These are phyloP conservation scores for Aotus griseimembra DNA, from an alignment of 2,797 vertebrate genomes.

Conservation along the genomic window DNA sequence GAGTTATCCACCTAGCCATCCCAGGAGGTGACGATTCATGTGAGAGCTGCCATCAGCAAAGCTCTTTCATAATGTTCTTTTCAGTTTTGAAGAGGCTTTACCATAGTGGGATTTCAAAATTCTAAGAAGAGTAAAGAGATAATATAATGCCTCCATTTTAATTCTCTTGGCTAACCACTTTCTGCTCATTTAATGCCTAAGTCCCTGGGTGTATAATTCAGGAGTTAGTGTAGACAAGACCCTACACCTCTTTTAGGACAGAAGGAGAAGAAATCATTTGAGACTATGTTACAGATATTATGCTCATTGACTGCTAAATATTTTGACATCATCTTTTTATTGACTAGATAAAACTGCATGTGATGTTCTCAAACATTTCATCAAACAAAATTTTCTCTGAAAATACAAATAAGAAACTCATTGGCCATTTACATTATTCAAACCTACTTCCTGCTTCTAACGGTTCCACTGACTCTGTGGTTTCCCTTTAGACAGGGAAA, in stretches of 20 bases:
- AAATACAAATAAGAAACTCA: background rate
- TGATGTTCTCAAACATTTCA: background rate
- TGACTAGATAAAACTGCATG: background rate
- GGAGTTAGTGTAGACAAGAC: rapidly evolving
- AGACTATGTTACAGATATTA: background rate
- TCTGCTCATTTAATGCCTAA: rapidly evolving
- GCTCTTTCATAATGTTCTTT: background rate
- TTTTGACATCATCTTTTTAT: background rate
- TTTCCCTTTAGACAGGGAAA: background rate
- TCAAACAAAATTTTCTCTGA: too few relatives aligned
- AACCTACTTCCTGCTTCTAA: background rate
- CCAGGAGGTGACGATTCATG: rapidly evolving
- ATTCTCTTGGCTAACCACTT: too few relatives aligned
- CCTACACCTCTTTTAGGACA: rapidly evolving
- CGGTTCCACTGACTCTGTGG: background rate
- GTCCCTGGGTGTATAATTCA: rapidly evolving
- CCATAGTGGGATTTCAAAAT: background rate
- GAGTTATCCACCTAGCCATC: rapidly evolving
- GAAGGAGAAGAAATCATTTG: rapidly evolving
- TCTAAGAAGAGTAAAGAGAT: rapidly evolving
- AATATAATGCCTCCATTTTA: rapidly evolving
- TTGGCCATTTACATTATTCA: rapidly evolving
- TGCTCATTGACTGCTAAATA: background rate
- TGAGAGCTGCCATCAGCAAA: rapidly evolving
- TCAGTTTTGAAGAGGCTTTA: rapidly evolving